A percentile compares a stretch with the other conserved stretches of the same genome.
These are phyloP conservation scores for Cryptomyrus ogoouensis DNA, from an alignment of 2,113 vertebrate species.

Conservation along the genomic window DNA sequence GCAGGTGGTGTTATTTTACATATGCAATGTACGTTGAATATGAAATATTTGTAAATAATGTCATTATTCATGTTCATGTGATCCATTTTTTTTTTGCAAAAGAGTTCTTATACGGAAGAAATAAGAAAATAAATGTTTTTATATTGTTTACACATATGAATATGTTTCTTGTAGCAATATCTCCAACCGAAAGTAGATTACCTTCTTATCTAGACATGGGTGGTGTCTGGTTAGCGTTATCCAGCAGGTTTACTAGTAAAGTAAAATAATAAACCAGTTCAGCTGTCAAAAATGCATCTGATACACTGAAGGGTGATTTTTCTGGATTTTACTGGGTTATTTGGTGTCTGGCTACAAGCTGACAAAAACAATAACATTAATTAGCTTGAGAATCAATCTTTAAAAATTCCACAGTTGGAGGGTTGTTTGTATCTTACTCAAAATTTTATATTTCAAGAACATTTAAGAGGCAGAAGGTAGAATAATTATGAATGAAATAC, in stretches of 20 bases:
- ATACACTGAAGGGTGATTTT: not conserved
- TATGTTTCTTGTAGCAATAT: not conserved
- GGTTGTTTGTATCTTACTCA: not conserved
- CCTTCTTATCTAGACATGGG: not conserved
- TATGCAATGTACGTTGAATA: slow-evolving; percentile 93
- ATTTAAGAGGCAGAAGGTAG: not conserved
- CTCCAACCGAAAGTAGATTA: not conserved
- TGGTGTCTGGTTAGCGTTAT: not conserved
- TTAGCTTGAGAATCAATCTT: not conserved
- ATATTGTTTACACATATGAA: slow-evolving; percentile 19
- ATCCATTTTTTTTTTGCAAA: slow-evolving; percentile 75
- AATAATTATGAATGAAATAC: not conserved
- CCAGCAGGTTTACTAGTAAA: not conserved
- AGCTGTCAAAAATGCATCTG: not conserved
- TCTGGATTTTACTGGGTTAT: not conserved
- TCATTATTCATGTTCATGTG: slow-evolving; percentile 64
- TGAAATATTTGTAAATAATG: slow-evolving; percentile 72
- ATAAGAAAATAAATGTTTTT: slow-evolving; percentile 78
- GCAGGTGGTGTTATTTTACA: slow-evolving; percentile 72
- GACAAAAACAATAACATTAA: not conserved
- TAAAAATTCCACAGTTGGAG: not conserved
- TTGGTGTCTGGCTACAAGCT: not conserved
- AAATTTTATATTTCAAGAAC: not conserved
- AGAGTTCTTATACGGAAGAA: slow-evolving; percentile 75
- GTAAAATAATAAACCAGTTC: not conserved